These are phyloP conservation scores for Diceros bicornis DNA, from an alignment of 2,797 vertebrate genomes.

Conservation along the genomic window DNA sequence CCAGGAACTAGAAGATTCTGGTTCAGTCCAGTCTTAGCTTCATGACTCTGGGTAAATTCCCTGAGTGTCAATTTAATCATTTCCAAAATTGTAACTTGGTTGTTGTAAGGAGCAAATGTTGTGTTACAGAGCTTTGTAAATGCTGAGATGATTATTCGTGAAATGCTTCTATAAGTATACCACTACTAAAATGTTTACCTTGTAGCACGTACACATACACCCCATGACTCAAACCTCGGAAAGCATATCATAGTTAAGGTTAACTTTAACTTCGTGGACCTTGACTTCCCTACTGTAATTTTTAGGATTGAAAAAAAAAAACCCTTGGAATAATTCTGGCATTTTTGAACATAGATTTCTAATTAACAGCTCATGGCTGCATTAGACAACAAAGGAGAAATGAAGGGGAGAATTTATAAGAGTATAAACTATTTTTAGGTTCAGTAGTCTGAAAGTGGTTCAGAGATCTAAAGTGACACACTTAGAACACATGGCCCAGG, in stretches of 20 bases:
- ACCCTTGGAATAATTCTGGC: neutral
- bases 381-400: neutral
- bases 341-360: slow-evolving; percentile 51
- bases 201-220: fast-evolving
- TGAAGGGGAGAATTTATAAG: neutral
- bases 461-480: neutral
- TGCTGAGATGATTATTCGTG: neutral
- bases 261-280: neutral
- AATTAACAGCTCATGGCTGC: neutral
- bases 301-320: neutral
- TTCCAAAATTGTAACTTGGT: neutral
- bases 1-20: neutral
- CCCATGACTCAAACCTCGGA: neutral
- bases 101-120: neutral
- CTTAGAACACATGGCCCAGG: neutral
- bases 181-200: neutral
- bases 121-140: neutral
- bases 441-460: neutral
- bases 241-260: neutral
- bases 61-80: neutral
- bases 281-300: neutral
- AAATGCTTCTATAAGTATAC: neutral
- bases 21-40: neutral
- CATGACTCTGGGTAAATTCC: neutral
- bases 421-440: neutral